These are phyloP conservation scores for Conchocele bisecta DNA, from an alignment of 2,888 invertebrate species.

Conservation along the genomic window DNA sequence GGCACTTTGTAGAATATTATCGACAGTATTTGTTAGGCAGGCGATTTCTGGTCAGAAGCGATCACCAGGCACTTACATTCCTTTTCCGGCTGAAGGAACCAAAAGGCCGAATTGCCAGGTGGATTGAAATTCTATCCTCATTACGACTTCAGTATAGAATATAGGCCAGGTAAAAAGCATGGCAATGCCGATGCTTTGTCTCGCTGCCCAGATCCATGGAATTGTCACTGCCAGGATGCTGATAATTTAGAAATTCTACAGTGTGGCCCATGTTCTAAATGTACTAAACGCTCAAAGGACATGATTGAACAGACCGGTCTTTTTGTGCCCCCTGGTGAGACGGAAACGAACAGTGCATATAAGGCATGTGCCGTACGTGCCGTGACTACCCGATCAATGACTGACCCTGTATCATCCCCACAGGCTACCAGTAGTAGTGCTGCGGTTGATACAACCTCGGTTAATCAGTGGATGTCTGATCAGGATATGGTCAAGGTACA, in stretches of 20 bases:
- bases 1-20: conserved; percentile 7
- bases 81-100: neutral
- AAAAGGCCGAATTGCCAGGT: neutral
- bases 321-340: no score
- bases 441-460: no score
- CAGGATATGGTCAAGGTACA: no score
- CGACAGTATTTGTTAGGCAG: neutral
- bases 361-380: no score
- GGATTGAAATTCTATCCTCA: neutral
- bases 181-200: neutral
- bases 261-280: neutral
- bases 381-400: no score
- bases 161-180: neutral
- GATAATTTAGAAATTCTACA: neutral
- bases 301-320: no score
- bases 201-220: neutral
- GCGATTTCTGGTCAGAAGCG: neutral
- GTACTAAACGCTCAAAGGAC: neutral
- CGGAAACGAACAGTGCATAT: no score
- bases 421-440: no score
- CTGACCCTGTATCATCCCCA: no score
- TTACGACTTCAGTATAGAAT: neutral
- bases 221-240: neutral
- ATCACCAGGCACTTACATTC: neutral
- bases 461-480: no score